A percentile compares a stretch with the other conserved stretches of the same genome.
phyloP scores from a whole-genome alignment of 2,113 vertebrate species.

The Arvicanthis niloticus region DNA sequence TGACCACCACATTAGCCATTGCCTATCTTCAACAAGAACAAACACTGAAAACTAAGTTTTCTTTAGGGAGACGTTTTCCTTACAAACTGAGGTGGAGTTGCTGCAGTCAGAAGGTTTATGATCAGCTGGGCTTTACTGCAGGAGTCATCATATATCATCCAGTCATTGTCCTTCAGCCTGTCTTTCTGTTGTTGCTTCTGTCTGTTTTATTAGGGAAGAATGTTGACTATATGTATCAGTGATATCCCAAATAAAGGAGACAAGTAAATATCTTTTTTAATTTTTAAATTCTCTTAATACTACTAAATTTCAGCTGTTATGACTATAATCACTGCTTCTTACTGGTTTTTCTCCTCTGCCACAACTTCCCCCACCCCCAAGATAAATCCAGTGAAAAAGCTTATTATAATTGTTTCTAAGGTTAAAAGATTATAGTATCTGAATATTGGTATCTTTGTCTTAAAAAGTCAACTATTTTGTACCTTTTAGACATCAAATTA shows the following conservation, averaged over 20 bases:
- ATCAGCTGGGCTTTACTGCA: not conserved
- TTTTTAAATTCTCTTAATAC: constrained; percentile 13
- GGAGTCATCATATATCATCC: not conserved
- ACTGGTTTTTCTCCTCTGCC: not conserved
- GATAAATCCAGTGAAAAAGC: not conserved
- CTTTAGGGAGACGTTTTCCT: not conserved
- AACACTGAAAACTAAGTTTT: not conserved
- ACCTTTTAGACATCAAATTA: not conserved
- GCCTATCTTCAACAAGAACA: not conserved
- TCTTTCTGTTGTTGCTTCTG: not conserved
- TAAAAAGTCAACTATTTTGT: constrained; percentile 43
- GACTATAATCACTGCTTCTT: not conserved
- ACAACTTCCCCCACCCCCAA: not conserved
- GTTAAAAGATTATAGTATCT: constrained; percentile 50
- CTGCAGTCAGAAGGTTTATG: not conserved
- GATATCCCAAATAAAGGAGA: not conserved
- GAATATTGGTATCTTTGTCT: not conserved
- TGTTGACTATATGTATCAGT: not conserved
- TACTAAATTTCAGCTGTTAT: constrained; percentile 17
- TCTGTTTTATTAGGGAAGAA: not conserved
- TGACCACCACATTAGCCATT: not conserved
- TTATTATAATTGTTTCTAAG: constrained; percentile 22
- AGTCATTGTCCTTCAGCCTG: not conserved
- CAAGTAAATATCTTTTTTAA: constrained; percentile 23
- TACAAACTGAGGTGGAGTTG: not conserved